Conservation (phyloP, 2,888 invertebrate genomes). For the Folsomia manolachei region DNA sequence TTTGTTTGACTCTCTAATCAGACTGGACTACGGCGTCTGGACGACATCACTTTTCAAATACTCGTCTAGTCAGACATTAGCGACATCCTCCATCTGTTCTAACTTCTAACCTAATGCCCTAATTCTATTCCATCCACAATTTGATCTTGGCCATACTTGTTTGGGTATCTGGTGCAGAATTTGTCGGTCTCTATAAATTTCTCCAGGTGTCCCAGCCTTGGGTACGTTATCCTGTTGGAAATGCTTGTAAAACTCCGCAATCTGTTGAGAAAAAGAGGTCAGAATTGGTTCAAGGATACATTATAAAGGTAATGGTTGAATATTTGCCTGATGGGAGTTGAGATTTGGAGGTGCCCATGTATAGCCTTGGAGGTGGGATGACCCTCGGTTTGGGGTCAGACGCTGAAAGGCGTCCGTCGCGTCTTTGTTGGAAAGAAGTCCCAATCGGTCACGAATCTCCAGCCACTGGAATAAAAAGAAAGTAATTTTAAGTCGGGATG, state of each 20-base stretch:
- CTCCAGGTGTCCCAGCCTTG: slow-evolving; percentile 71
- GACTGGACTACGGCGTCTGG: too few species aligned
- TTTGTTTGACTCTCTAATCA: too few species aligned
- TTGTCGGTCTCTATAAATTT: slow-evolving; percentile 74
- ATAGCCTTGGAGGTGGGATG: slow-evolving; percentile 61
- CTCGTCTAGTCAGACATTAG: too few species aligned
- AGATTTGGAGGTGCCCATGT: slow-evolving; percentile 73
- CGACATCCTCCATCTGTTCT: too few species aligned
- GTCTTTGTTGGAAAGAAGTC: slow-evolving; percentile 57
- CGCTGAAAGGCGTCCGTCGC: slow-evolving; percentile 57
- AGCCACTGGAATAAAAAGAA: slow-evolving; percentile 52
- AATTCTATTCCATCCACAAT: too few species aligned
- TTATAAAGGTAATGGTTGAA: not conserved
- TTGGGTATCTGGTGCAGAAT: slow-evolving; percentile 86
- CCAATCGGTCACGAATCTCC: slow-evolving; percentile 66
- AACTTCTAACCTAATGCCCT: too few species aligned
- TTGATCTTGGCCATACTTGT: too few species aligned
- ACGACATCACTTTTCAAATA: too few species aligned
- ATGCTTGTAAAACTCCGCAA: slow-evolving; percentile 88
- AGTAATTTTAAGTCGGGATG: too few species aligned
- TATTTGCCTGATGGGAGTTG: slow-evolving; percentile 57
- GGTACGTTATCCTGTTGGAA: slow-evolving; percentile 76
- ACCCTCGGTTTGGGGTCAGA: slow-evolving; percentile 59
- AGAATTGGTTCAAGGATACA: slow-evolving; percentile 4
- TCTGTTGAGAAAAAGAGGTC: slow-evolving; percentile 58